phyloP scores from a whole-genome alignment of 2,797 vertebrate species.

The Bradypodion pumilum region DNA sequence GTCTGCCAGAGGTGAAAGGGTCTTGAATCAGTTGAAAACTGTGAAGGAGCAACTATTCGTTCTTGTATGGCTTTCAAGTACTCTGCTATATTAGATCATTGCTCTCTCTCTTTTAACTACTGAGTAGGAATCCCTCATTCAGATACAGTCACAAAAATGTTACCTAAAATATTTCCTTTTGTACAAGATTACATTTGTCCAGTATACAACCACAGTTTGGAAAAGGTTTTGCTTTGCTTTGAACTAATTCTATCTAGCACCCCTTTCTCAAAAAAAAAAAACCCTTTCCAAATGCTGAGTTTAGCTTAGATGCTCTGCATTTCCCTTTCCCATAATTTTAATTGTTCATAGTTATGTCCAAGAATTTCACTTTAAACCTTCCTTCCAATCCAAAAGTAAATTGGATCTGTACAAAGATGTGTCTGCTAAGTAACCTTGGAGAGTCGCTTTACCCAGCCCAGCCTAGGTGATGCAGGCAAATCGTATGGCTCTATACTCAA shows the following conservation, averaged over 20 bases:
- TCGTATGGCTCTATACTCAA: neutral
- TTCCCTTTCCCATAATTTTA: neutral
- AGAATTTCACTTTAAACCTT: neutral
- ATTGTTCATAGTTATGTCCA: neutral
- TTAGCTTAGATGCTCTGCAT: neutral
- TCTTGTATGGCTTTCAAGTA: constrained; percentile 78
- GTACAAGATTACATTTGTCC: neutral
- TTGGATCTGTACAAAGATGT: neutral
- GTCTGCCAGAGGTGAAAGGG: neutral
- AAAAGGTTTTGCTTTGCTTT: no score
- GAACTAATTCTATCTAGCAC: no score
- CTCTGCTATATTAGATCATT: constrained; percentile 71
- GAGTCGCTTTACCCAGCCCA: no score
- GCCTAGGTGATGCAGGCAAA: no score
- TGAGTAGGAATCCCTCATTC: no score
- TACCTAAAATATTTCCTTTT: constrained; percentile 64
- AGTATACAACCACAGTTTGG: neutral
- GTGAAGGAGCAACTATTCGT: neutral
- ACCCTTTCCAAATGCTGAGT: no score
- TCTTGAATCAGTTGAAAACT: neutral
- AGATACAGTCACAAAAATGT: no score
- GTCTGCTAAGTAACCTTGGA: no score
- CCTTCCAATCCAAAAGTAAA: neutral
- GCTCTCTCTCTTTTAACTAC: neutral
- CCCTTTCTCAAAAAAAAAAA: no score